phyloP scores from a whole-genome alignment of 2,888 invertebrate species.

The Dynastes grantii region DNA sequence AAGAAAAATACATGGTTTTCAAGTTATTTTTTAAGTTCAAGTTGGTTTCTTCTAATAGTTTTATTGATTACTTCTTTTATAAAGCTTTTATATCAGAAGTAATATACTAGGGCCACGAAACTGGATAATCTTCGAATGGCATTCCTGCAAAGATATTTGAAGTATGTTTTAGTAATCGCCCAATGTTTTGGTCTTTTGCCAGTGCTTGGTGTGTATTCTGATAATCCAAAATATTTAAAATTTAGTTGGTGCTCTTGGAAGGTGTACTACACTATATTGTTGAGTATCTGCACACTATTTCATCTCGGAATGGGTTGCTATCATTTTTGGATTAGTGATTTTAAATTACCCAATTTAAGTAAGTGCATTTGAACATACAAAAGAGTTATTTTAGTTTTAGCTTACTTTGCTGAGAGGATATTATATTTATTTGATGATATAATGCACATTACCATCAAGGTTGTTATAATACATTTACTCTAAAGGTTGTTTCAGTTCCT shows the following conservation, averaged over 20 bases:
- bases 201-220: conserved; percentile 15
- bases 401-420: too few relatives aligned
- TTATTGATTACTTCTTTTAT: too few relatives aligned
- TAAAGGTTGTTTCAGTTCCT: too few relatives aligned
- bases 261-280: conserved; percentile 11
- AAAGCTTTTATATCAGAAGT: too few relatives aligned
- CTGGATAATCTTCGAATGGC: not conserved
- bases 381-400: not conserved
- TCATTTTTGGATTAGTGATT: conserved; percentile 20
- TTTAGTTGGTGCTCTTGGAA: conserved; percentile 30
- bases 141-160: conserved; percentile 21
- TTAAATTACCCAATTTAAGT: conserved; percentile 24
- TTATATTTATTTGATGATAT: too few relatives aligned
- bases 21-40: too few relatives aligned
- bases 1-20: too few relatives aligned
- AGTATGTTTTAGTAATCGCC: conserved; percentile 9
- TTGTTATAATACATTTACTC: too few relatives aligned
- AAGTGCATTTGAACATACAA: not conserved
- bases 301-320: conserved; percentile 9
- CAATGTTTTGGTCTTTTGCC: conserved; percentile 35
- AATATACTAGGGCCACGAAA: too few relatives aligned
- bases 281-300: conserved; percentile 19
- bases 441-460: too few relatives aligned
- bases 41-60: too few relatives aligned
- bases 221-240: conserved; percentile 17